phyloP scores from a whole-genome alignment of 53 echinoderm and acorn worm species.

The Patiria pectinifera region DNA sequence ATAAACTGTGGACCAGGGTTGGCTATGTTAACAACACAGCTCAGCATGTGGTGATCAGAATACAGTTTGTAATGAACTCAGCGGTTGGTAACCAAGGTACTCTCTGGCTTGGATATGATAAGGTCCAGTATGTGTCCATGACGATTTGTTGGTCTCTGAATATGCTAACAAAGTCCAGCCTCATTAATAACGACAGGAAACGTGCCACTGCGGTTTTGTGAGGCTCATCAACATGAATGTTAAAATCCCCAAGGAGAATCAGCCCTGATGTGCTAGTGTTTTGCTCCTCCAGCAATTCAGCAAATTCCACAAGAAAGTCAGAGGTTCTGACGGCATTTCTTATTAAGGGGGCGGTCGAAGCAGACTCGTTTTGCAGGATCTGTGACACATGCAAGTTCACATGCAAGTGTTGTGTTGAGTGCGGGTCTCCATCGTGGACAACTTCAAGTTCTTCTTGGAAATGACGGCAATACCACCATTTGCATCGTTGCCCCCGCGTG shows the following conservation, averaged over 20 bases:
- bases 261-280: no score
- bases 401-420: no score
- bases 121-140: conserved; percentile 41
- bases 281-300: no score
- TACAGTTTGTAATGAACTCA: conserved; percentile 5
- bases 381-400: no score
- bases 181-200: conserved; percentile 19
- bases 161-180: conserved; percentile 20
- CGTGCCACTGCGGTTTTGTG: conserved; percentile 12
- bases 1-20: neutral
- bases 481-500: no score
- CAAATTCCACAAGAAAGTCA: no score
- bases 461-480: no score
- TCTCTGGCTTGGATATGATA: conserved; percentile 10
- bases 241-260: conserved; percentile 23
- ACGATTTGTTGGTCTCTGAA: neutral
- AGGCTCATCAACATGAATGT: conserved; percentile 29
- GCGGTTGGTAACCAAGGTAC: neutral
- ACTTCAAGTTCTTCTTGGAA: no score
- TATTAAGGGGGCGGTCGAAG: no score
- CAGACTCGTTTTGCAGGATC: no score
- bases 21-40: conserved; percentile 18
- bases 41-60: conserved; percentile 31
- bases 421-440: no score
- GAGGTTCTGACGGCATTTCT: no score